Conservation (phyloP, 2,888 invertebrate genomes). For the Pimpla rufipes region DNA sequence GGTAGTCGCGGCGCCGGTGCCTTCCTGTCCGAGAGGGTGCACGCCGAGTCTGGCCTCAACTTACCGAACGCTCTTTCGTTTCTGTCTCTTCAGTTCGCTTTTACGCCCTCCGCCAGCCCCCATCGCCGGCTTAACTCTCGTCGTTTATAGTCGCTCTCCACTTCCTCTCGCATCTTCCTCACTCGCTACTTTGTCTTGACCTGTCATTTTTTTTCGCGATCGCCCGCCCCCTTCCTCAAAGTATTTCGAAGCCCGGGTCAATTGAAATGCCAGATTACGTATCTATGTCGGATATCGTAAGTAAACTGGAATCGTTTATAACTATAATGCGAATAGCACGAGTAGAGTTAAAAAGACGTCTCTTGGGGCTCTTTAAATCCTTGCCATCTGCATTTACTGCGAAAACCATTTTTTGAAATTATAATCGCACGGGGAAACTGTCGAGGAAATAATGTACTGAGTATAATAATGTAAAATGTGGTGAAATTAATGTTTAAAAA, state of each 20-base stretch:
- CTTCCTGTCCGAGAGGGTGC: conserved; percentile 51
- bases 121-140: conserved; percentile 30
- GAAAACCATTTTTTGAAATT: not conserved
- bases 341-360: not conserved
- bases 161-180: conserved; percentile 57
- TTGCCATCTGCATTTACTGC: not conserved
- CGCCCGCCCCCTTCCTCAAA: not conserved
- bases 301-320: no score
- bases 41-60: conserved; percentile 48
- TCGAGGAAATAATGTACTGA: not conserved
- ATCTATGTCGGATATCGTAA: not conserved
- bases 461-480: not conserved
- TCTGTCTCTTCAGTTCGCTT: conserved; percentile 57
- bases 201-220: conserved; percentile 33
- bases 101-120: not conserved
- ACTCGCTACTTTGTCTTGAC: conserved; percentile 57
- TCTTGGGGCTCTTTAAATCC: not conserved
- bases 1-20: conserved; percentile 34
- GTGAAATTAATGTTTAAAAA: no score
- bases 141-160: not conserved
- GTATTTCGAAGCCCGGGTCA: not conserved
- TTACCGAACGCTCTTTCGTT: conserved; percentile 68
- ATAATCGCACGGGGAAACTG: not conserved
- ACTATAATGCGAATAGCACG: not conserved
- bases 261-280: not conserved